These are phyloP conservation scores for Lerista edwardsae DNA, from an alignment of 2,797 vertebrate genomes.

Conservation along the genomic window DNA sequence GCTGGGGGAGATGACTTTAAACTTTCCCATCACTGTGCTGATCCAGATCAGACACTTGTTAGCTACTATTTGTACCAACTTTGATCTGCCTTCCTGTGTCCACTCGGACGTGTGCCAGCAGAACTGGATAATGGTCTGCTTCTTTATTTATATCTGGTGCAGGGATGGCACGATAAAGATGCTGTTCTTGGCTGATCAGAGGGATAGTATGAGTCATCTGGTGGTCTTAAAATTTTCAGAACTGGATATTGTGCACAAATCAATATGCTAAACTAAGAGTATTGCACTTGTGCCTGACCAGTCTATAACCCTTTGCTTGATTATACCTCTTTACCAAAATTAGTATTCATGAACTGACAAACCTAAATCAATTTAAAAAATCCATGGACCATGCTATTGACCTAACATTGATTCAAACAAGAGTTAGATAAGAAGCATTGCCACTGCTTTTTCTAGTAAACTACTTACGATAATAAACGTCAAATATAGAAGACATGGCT, in stretches of 20 bases:
- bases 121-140: neutral
- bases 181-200: neutral
- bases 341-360: conserved; percentile 11
- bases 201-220: neutral
- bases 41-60: too few relatives aligned
- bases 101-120: too few relatives aligned
- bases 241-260: neutral
- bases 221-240: neutral
- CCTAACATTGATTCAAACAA: neutral
- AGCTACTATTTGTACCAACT: too few relatives aligned
- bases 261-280: neutral
- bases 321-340: neutral
- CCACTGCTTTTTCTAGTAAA: neutral
- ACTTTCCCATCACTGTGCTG: too few relatives aligned
- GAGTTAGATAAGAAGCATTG: neutral
- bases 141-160: neutral
- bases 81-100: too few relatives aligned
- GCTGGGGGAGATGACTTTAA: too few relatives aligned
- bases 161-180: neutral
- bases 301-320: neutral
- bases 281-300: neutral
- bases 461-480: neutral
- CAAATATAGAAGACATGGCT: neutral
- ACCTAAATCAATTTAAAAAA: neutral
- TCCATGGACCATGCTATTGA: neutral